Conservation (phyloP, 1,140 invertebrate species). For the Sitodiplosis mosellana region DNA sequence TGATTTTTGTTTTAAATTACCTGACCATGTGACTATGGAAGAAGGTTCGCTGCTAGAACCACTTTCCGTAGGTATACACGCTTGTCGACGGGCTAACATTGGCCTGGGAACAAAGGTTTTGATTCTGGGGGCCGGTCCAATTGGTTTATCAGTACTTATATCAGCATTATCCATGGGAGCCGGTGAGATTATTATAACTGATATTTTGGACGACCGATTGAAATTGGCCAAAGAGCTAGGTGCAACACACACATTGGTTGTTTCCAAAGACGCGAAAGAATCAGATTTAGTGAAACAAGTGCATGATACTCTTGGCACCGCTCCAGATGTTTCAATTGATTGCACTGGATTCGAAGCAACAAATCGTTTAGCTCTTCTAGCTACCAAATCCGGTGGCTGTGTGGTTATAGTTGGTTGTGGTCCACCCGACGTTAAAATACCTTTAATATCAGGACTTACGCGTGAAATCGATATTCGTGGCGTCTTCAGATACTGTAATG, state of each 20-base stretch:
- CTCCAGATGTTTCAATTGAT: slow-evolving; percentile 62
- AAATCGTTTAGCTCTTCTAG: slow-evolving; percentile 49
- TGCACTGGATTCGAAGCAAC: slow-evolving; percentile 61
- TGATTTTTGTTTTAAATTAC: slow-evolving; percentile 79
- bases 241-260: slow-evolving; percentile 44
- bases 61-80: slow-evolving; percentile 73
- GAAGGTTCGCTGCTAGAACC: slow-evolving; percentile 84
- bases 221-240: slow-evolving; percentile 58
- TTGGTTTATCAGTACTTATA: slow-evolving; percentile 63
- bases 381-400: not conserved
- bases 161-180: slow-evolving; percentile 76
- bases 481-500: slow-evolving; percentile 73
- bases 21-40: slow-evolving; percentile 65
- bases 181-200: slow-evolving; percentile 54
- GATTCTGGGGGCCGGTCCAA: slow-evolving; percentile 73
- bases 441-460: slow-evolving; percentile 51
- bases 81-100: slow-evolving; percentile 51
- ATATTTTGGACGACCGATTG: slow-evolving; percentile 49
- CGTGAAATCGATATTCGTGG: slow-evolving; percentile 76
- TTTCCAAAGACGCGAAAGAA: slow-evolving; percentile 33
- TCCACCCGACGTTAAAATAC: slow-evolving; percentile 49
- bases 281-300: slow-evolving; percentile 39
- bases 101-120: slow-evolving; percentile 51
- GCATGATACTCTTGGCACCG: slow-evolving; percentile 35
- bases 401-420: slow-evolving; percentile 41